phyloP scores from a whole-genome alignment of 1,140 invertebrate genomes.

The Orchesella cincta region DNA sequence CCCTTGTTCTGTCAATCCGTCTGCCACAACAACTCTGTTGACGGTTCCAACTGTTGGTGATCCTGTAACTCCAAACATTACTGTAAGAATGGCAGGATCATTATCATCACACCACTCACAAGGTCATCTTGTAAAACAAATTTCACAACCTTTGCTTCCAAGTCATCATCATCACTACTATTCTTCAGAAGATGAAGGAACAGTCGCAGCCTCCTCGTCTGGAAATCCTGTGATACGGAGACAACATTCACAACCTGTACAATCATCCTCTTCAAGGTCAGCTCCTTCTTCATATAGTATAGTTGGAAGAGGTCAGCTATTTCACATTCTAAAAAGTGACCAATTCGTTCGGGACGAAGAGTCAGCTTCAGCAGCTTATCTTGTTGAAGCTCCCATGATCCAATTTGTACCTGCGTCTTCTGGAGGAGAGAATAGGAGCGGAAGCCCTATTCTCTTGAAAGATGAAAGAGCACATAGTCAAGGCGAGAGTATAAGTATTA shows the following conservation, averaged over 20 bases:
- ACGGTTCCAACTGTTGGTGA: constrained; percentile 34
- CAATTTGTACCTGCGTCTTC: constrained; percentile 18
- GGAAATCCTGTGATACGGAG: constrained; percentile 56
- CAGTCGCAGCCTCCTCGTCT: constrained; percentile 37
- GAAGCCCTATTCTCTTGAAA: too few relatives aligned
- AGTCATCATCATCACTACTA: constrained; percentile 58
- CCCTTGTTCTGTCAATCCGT: constrained; percentile 31
- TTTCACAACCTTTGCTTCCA: constrained; percentile 66
- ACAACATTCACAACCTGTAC: constrained; percentile 61
- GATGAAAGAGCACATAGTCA: background rate
- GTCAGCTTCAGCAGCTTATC: background rate
- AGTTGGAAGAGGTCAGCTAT: constrained; percentile 18
- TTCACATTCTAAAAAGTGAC: constrained; percentile 24
- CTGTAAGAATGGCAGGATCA: background rate
- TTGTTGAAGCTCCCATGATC: constrained; percentile 1
- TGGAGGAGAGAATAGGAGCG: too few relatives aligned
- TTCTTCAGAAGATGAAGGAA: constrained; percentile 43
- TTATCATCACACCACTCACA: too few relatives aligned
- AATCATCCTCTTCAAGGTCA: constrained; percentile 10
- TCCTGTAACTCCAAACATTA: background rate
- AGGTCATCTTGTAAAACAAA: constrained; percentile 65
- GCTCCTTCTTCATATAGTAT: constrained; percentile 2
- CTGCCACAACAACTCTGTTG: constrained; percentile 30
- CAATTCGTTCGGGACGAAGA: background rate
- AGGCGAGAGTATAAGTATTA: constrained; percentile 8